Percentiles rank a stretch among this genome's conserved stretches.
Evolutionary conservation across 2,888 invertebrate genomes (phyloP).

Genomic region (Eupithecia pulchellata): DNA sequence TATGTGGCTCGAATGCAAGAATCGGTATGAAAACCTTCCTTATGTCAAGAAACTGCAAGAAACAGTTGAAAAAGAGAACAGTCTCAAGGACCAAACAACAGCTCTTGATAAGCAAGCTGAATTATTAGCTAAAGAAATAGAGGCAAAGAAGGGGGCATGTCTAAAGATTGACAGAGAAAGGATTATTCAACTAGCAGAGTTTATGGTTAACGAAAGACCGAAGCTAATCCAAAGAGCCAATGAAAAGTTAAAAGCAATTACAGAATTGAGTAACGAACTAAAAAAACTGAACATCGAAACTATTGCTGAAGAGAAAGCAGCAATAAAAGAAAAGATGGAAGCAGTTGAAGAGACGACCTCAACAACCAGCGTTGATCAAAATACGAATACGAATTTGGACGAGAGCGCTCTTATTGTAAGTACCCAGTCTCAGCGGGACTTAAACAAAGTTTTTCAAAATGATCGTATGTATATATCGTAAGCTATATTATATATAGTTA

Average conservation of each 20-base stretch:
- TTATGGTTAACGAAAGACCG: constrained; percentile 60
- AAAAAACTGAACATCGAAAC: constrained; percentile 36
- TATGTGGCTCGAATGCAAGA: constrained; percentile 65
- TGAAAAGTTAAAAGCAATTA: constrained; percentile 52
- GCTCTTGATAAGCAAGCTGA: constrained; percentile 53
- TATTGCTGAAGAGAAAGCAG: constrained; percentile 6
- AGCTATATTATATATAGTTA: too few relatives aligned
- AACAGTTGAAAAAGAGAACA: constrained; percentile 50
- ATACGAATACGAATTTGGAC: constrained; percentile 7
- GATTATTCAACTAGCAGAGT: constrained; percentile 65
- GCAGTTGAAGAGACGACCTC: background rate
- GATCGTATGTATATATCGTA: background rate
- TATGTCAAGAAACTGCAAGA: constrained; percentile 63
- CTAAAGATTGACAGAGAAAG: constrained; percentile 54
- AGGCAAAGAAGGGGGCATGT: constrained; percentile 52
- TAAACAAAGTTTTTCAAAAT: background rate
- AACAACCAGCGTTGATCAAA: constrained; percentile 6
- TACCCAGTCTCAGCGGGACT: background rate
- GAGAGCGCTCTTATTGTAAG: constrained; percentile 30
- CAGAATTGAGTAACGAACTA: constrained; percentile 50
- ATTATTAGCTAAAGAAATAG: constrained; percentile 52
- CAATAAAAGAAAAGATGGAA: background rate
- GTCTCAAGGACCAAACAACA: constrained; percentile 52
- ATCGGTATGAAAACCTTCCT: constrained; percentile 68
- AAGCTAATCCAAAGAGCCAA: constrained; percentile 51